Base-by-base conservation (phyloP, 2,888 invertebrate species). In the Cephus nigrinus region DNA sequence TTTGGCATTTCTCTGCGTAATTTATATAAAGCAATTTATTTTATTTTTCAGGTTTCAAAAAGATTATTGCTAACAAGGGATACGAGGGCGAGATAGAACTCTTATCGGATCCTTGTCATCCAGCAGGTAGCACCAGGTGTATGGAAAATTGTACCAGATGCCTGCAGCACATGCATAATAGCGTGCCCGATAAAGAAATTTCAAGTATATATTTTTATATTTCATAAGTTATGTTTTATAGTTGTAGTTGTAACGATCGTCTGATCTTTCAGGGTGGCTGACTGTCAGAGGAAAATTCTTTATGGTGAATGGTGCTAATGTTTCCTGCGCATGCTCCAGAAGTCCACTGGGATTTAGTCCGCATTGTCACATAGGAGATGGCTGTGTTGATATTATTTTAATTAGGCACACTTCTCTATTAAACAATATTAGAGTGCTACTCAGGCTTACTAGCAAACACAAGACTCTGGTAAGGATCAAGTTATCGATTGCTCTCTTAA, bases 291-390 rank as follows among this genome's bases (percentile, higher is more conserved):
- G 96, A 0, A 94, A 94, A 89, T 96, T 95, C 90, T 94, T 96
- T 84, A 96, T 96, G 93, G 94, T 97, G 30, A 96, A 95, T 85
- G 95, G 95, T 75, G 95, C 96, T 33, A 95, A 96, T 86, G 94
- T 96, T 74, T 95, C 95, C 69, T 97, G 97, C 88, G 94, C 95
- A 35, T 96, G 96, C 89, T 93, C 93, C 31, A 93, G 95, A 81
- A 94, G 95, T 86, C 96, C 96, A 1, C 94, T 95, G 87, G 97
- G 97, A 73, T 94, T 96, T 84, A 95, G 96, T 73, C 96, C 96
- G 1, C 94, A 94, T 85, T 95, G 95, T 89, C 97, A 97, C 90
- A 92, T 96, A 69, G 96, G 96, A 0, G 96, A 97, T 90, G 97
- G 97, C 36, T 95, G 94, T 88, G 93, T 96, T 79, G 96, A 97